These are phyloP conservation scores for Tipula lateralis DNA, from an alignment of 2,888 invertebrate genomes.

Conservation along the genomic window DNA sequence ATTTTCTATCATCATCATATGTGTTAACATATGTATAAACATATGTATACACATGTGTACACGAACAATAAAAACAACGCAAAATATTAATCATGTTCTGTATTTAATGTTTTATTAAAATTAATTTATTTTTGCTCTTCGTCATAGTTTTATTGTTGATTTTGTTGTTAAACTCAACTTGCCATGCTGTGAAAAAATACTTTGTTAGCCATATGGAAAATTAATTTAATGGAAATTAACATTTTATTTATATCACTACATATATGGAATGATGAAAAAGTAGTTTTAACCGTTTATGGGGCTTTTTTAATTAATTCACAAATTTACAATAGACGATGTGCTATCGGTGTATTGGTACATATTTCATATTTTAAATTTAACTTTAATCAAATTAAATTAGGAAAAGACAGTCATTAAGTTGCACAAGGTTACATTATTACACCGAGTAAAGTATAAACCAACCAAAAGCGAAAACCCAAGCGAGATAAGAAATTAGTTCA, in stretches of 20 bases:
- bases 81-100: not conserved
- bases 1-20: not conserved
- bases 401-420: too few species aligned
- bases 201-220: not conserved
- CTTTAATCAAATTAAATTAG: too few species aligned
- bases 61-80: not conserved
- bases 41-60: not conserved
- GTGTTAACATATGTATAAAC: not conserved
- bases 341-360: too few species aligned
- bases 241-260: not conserved
- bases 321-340: too few species aligned
- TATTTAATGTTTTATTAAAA: conserved; percentile 4
- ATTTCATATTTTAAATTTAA: too few species aligned
- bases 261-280: not conserved
- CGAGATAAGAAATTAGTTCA: too few species aligned
- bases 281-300: too few species aligned
- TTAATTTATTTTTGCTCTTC: not conserved
- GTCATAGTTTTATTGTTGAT: not conserved
- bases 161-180: not conserved
- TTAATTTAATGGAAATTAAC: not conserved
- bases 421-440: too few species aligned
- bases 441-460: too few species aligned
- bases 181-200: not conserved
- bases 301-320: too few species aligned
- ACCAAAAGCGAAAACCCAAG: too few species aligned